Conservation (phyloP, 2,797 vertebrate species). For the Macropus fuliginosus region DNA sequence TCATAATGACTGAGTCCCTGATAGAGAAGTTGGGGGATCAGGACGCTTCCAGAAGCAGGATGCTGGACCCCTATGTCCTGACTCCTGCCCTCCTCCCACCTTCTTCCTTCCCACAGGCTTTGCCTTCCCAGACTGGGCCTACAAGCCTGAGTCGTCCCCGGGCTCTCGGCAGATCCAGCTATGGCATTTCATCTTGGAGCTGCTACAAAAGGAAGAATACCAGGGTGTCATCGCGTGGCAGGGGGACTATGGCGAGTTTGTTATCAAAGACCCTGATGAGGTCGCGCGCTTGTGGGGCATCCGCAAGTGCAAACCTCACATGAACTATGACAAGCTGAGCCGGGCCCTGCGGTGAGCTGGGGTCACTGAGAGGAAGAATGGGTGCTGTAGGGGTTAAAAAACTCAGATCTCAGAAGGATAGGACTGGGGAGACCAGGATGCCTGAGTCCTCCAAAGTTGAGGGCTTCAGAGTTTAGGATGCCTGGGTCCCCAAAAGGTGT, state of each 20-base stretch:
- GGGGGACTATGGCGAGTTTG: conserved; percentile 95
- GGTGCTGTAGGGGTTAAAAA: neutral
- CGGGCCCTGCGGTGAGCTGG: conserved; percentile 89
- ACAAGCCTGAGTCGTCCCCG: conserved; percentile 95
- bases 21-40: neutral
- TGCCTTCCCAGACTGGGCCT: conserved; percentile 96
- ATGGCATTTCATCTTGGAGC: conserved; percentile 97
- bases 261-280: conserved; percentile 97
- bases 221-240: conserved; percentile 95
- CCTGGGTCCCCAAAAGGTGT: neutral
- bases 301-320: conserved; percentile 96
- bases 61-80: neutral
- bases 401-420: too few relatives aligned
- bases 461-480: too few relatives aligned
- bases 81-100: neutral
- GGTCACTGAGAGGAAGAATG: neutral
- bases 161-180: conserved; percentile 96
- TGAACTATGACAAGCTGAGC: conserved; percentile 98
- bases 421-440: too few relatives aligned
- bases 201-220: conserved; percentile 95
- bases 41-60: neutral
- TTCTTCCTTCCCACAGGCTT: conserved; percentile 81
- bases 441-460: neutral
- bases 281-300: conserved; percentile 95
- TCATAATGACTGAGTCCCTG: neutral